phyloP scores from a whole-genome alignment of 2,888 invertebrate genomes.

The Saturnia japonica region DNA sequence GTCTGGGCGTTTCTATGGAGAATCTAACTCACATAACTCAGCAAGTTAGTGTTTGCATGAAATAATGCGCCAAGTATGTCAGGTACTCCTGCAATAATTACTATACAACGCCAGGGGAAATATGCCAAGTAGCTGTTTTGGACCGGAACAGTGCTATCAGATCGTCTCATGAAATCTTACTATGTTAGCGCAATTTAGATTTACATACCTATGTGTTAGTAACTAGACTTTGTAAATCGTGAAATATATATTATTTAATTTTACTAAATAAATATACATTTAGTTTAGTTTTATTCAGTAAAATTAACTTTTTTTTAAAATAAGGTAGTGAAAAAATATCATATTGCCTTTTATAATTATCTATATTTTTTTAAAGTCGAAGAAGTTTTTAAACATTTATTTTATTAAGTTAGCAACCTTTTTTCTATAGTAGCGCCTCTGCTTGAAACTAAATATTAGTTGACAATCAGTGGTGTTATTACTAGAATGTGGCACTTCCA shows the following conservation, averaged over 20 bases:
- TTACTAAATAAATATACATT: background rate
- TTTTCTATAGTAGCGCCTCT: no score
- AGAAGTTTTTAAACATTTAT: no score
- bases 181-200: constrained; percentile 46
- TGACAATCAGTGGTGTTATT: no score
- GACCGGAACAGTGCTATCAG: constrained; percentile 53
- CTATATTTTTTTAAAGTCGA: no score
- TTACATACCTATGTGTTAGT: constrained; percentile 36
- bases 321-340: background rate
- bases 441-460: no score
- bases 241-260: background rate
- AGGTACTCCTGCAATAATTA: constrained; percentile 44
- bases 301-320: background rate
- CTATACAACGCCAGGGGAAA: constrained; percentile 25
- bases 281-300: no score
- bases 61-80: constrained; percentile 45
- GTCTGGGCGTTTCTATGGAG: constrained; percentile 57
- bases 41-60: constrained; percentile 55
- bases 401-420: no score
- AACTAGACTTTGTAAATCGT: background rate
- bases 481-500: no score
- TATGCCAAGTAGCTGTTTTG: constrained; percentile 48
- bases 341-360: no score
- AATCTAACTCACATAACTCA: constrained; percentile 55
- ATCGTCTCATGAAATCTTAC: constrained; percentile 50